Evolutionary conservation across 2,797 vertebrate genomes (phyloP).

Genomic region (Pseudochirops corinnae): DNA sequence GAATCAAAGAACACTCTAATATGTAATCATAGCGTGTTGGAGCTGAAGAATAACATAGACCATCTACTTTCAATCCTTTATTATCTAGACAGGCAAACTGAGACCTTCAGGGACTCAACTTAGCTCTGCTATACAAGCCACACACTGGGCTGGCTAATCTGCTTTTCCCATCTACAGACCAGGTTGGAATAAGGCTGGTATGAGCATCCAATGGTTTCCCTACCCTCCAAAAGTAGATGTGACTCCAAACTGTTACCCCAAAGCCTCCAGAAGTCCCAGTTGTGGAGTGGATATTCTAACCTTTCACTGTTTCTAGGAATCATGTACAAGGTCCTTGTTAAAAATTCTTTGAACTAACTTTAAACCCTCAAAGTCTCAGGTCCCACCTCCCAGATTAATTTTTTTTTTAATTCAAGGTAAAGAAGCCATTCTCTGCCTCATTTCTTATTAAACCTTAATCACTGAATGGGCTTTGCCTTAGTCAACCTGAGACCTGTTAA

Average conservation of each 20-base stretch:
- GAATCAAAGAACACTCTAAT: background rate
- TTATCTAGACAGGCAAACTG: background rate
- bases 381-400: background rate
- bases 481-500: too few species aligned
- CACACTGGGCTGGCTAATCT: background rate
- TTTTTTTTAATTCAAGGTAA: too few species aligned
- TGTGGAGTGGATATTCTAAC: background rate
- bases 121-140: background rate
- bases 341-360: background rate
- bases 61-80: background rate
- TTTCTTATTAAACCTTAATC: too few species aligned
- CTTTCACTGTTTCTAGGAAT: background rate
- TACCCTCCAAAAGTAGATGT: background rate
- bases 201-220: background rate
- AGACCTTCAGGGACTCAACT: background rate
- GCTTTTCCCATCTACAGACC: background rate
- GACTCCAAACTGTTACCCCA: background rate
- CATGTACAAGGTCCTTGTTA: background rate
- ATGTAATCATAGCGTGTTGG: background rate
- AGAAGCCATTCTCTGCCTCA: too few species aligned
- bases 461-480: too few species aligned
- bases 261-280: background rate
- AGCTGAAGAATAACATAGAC: background rate
- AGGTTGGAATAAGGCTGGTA: background rate
- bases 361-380: background rate